Percentiles rank a stretch among this genome's conserved stretches.
These are phyloP conservation scores for Corythornis madagascariensis DNA, from an alignment of 2,113 vertebrate species.

Conservation along the genomic window DNA sequence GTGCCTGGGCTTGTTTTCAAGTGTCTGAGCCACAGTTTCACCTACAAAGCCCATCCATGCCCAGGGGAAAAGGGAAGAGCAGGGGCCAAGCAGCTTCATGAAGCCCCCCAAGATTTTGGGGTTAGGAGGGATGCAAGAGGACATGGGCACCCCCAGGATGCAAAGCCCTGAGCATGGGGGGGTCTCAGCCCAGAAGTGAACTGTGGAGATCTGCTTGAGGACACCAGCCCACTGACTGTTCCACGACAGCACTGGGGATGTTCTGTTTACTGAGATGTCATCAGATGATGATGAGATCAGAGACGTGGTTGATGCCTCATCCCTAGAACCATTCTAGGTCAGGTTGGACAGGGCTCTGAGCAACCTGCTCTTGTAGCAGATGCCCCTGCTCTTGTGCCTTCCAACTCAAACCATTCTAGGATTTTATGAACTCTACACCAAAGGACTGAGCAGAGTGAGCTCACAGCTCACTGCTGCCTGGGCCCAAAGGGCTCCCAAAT, in stretches of 20 bases:
- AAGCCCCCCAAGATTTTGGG: not conserved
- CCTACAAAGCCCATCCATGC: not conserved
- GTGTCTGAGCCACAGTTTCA: not conserved
- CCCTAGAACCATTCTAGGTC: no score
- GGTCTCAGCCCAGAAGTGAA: fast-evolving
- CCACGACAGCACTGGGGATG: fast-evolving
- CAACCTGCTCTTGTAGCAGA: not conserved
- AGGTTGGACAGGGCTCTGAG: not conserved
- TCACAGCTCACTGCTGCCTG: not conserved
- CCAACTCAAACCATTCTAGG: not conserved
- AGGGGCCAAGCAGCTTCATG: not conserved
- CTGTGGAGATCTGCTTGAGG: not conserved
- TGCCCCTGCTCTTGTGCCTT: not conserved
- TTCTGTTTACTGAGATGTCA: not conserved
- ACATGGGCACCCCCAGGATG: not conserved
- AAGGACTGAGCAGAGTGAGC: not conserved
- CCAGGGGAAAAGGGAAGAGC: not conserved
- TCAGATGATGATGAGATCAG: no score
- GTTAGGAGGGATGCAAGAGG: not conserved
- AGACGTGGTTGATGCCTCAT: no score
- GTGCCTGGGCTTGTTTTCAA: not conserved
- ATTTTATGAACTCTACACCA: not conserved
- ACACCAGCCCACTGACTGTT: not conserved
- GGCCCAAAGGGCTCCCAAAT: not conserved
- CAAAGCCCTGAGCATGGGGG: fast-evolving